These are phyloP conservation scores for Karalla daura DNA, from an alignment of 2,797 vertebrate genomes.

Conservation along the genomic window DNA sequence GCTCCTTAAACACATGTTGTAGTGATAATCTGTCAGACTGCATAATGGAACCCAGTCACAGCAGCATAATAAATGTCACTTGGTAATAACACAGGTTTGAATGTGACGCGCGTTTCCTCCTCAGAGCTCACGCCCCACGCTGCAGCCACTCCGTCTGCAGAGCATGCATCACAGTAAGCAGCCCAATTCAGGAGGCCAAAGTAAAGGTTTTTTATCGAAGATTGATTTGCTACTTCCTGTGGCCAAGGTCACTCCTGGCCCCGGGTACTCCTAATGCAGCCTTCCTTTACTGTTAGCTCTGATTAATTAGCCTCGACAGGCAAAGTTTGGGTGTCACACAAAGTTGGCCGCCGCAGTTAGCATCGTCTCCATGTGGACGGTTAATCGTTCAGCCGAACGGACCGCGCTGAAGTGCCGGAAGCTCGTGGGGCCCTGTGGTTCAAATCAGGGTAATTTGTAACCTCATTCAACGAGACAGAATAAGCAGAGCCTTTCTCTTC, in stretches of 20 bases:
- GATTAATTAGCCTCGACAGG: neutral
- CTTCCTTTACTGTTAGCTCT: neutral
- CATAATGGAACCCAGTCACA: neutral
- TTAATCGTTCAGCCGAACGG: neutral
- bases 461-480: neutral
- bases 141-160: conserved; percentile 12
- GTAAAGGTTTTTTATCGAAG: neutral
- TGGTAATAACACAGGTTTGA: neutral
- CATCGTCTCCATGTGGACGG: neutral
- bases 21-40: neutral
- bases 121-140: neutral
- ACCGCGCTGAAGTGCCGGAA: conserved; percentile 17
- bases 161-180: neutral
- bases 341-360: neutral
- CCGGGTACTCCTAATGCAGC: neutral
- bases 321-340: neutral
- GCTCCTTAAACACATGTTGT: neutral
- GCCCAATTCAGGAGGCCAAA: neutral
- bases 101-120: conserved; percentile 31
- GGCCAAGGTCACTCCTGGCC: neutral
- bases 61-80: conserved; percentile 13
- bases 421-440: neutral
- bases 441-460: neutral
- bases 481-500: neutral
- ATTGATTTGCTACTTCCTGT: neutral